Percentiles rank a stretch among this genome's conserved stretches.
These are phyloP conservation scores for Pocillopora grandis DNA, from an alignment of 92 coral and sea anemone genomes.

Conservation along the genomic window DNA sequence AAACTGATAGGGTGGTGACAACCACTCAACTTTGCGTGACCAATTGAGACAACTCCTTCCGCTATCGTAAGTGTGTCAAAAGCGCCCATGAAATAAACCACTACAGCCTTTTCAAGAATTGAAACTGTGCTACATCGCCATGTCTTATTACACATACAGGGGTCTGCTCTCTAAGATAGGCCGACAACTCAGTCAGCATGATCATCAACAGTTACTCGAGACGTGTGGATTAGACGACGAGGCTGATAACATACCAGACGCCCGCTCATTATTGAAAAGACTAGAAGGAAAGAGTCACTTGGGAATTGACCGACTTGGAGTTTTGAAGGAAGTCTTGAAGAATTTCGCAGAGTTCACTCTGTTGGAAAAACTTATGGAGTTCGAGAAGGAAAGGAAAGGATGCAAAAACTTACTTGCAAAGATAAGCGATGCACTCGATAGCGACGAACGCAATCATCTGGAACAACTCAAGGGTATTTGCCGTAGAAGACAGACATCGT, in stretches of 20 bases:
- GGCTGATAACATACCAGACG: background rate
- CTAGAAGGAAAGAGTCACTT: background rate
- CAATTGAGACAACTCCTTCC: too few relatives aligned
- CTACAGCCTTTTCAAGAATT: too few relatives aligned
- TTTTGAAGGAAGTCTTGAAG: background rate
- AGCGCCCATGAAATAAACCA: too few relatives aligned
- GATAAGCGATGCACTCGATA: background rate
- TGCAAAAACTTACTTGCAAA: background rate
- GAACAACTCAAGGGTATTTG: background rate
- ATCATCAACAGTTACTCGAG: background rate
- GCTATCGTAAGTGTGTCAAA: too few relatives aligned
- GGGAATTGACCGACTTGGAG: background rate
- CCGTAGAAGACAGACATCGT: background rate
- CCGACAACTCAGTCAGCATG: background rate
- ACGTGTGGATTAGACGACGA: background rate
- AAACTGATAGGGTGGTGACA: too few relatives aligned
- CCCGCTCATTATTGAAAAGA: background rate
- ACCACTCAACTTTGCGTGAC: too few relatives aligned
- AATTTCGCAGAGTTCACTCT: background rate
- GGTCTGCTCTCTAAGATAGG: background rate
- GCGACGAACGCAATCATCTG: background rate
- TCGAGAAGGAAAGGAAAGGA: constrained; percentile 1
- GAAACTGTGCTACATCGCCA: background rate
- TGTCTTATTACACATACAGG: background rate
- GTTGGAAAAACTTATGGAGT: background rate